A percentile compares a stretch with the other conserved stretches of the same genome.
Conservation (phyloP, 2,888 invertebrate species). For the Nowickia ferox region DNA sequence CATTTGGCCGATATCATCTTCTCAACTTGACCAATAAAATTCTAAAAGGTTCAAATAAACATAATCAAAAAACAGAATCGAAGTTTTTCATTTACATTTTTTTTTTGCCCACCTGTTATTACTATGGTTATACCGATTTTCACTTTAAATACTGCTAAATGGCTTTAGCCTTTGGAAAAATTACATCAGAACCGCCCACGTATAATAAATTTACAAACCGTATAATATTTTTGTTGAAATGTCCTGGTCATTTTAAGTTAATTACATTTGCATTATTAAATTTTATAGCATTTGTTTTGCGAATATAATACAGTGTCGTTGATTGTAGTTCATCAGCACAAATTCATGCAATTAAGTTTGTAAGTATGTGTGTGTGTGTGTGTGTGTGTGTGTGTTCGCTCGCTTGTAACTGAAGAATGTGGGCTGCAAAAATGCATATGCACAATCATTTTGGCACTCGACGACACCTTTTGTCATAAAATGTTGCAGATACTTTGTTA, state of each 20-base stretch:
- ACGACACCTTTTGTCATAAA: conserved; percentile 50
- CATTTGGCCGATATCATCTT: no score
- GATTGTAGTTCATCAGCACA: conserved; percentile 51
- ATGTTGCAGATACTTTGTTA: conserved; percentile 64
- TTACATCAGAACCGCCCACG: neutral
- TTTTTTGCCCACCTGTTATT: no score
- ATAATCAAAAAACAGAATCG: no score
- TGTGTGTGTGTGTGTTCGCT: neutral
- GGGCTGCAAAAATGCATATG: conserved; percentile 12
- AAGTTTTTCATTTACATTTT: no score
- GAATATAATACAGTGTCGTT: conserved; percentile 30
- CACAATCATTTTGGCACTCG: conserved; percentile 57
- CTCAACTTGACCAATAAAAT: no score
- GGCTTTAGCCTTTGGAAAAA: neutral
- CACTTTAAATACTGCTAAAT: no score
- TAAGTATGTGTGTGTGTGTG: neutral
- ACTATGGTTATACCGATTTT: no score
- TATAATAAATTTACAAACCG: conserved; percentile 14
- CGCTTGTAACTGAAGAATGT: neutral
- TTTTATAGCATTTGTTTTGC: conserved; percentile 77
- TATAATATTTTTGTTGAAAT: conserved; percentile 34
- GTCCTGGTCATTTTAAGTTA: conserved; percentile 76
- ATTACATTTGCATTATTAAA: conserved; percentile 82
- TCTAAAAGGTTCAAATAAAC: no score
- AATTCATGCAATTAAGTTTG: neutral